phyloP scores from a whole-genome alignment of 2,113 vertebrate genomes.

The Myxocyprinus asiaticus region DNA sequence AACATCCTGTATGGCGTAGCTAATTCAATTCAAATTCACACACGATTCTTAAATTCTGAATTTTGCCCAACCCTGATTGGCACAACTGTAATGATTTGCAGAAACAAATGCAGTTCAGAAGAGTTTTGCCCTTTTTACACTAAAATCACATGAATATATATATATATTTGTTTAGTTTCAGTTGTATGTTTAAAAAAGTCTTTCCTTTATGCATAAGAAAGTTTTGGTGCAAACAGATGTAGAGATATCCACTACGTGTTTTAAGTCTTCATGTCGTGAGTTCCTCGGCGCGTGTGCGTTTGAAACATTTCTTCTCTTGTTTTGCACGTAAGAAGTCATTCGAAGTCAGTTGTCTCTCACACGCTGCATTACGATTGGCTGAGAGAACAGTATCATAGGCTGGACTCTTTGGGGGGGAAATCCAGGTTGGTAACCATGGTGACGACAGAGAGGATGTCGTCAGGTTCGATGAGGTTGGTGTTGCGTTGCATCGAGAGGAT shows the following conservation, averaged over 20 bases:
- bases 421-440: conserved; percentile 99
- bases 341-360: neutral
- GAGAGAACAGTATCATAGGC: conserved; percentile 87
- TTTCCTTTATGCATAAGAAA: conserved; percentile 28
- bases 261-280: neutral
- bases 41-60: no score
- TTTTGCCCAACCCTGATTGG: no score
- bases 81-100: conserved; percentile 86
- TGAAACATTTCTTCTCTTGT: neutral
- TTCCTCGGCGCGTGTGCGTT: neutral
- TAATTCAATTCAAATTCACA: no score
- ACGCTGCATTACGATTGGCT: conserved; percentile 57
- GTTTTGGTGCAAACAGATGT: conserved; percentile 32
- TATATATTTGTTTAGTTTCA: no score
- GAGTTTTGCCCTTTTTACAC: conserved; percentile 82
- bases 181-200: conserved; percentile 18
- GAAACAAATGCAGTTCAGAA: conserved; percentile 84
- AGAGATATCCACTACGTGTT: neutral
- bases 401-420: conserved; percentile 99
- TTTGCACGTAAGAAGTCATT: neutral
- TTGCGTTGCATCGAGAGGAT: conserved; percentile 96
- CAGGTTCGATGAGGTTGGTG: conserved; percentile 88
- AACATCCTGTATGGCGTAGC: no score
- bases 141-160: conserved; percentile 77
- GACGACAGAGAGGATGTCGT: conserved; percentile 97